Conservation (phyloP, 1,140 invertebrate species). For the Ostrea denselamellosa region DNA sequence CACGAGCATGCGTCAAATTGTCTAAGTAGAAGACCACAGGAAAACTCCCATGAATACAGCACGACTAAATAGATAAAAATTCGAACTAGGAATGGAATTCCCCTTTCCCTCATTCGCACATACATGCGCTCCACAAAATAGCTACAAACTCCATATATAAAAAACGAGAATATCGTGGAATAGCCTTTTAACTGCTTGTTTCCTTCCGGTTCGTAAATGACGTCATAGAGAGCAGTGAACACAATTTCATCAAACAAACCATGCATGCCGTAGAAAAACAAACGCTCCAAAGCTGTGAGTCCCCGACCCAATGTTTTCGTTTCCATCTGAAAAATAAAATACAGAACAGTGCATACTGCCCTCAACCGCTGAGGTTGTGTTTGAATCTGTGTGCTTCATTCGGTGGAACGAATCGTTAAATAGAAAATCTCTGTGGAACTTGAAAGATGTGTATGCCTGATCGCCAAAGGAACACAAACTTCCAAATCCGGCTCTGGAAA, state of each 20-base stretch:
- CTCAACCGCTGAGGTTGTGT: too few species aligned
- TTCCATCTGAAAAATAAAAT: background rate
- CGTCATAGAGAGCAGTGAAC: constrained; percentile 81
- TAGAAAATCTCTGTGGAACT: too few species aligned
- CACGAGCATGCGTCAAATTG: constrained; percentile 80
- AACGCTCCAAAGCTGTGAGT: constrained; percentile 69
- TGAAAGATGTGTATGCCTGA: too few species aligned
- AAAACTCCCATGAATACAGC: constrained; percentile 80
- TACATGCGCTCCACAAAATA: constrained; percentile 79
- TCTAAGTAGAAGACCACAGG: constrained; percentile 75
- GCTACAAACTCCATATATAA: constrained; percentile 80
- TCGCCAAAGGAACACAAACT: too few species aligned
- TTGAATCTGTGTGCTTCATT: too few species aligned
- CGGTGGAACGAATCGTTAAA: too few species aligned
- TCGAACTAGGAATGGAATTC: constrained; percentile 68
- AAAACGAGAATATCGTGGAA: constrained; percentile 80
- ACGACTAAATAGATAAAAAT: constrained; percentile 77
- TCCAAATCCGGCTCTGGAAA: too few species aligned
- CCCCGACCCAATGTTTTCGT: constrained; percentile 39
- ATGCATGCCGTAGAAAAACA: constrained; percentile 81
- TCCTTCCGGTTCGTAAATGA: constrained; percentile 73
- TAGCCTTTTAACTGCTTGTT: constrained; percentile 79
- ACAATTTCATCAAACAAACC: constrained; percentile 81
- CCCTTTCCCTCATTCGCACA: constrained; percentile 58
- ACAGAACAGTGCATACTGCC: too few species aligned